Conservation (phyloP, 2,797 vertebrate genomes). For the Phataginus tricuspis region DNA sequence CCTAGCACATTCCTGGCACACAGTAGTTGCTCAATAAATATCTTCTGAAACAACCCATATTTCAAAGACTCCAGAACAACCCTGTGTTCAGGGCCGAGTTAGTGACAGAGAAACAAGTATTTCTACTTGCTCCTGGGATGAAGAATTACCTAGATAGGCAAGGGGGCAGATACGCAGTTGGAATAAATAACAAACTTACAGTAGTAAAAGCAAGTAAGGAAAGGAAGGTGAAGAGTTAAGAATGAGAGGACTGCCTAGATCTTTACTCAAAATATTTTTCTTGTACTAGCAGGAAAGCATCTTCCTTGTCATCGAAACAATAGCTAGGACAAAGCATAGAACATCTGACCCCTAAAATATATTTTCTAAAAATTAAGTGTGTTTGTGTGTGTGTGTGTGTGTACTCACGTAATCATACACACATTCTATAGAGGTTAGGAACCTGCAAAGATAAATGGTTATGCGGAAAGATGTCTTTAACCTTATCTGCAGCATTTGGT, state of each 20-base stretch:
- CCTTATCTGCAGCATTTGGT: conserved; percentile 54
- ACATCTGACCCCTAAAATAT: not conserved
- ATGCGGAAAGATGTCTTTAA: conserved; percentile 38
- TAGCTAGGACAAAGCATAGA: not conserved
- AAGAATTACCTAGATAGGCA: not conserved
- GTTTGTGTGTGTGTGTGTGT: not conserved
- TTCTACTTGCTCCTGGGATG: not conserved
- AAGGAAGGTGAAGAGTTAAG: not conserved
- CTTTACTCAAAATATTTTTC: conserved; percentile 7
- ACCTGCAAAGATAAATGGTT: conserved; percentile 20
- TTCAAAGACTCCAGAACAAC: not conserved
- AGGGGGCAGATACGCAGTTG: not conserved
- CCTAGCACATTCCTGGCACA: not conserved
- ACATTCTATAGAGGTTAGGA: conserved; percentile 32
- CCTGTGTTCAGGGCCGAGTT: not conserved
- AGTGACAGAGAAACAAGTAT: not conserved
- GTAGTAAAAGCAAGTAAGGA: not conserved
- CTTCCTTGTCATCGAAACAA: conserved; percentile 20
- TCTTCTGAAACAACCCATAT: conserved; percentile 37
- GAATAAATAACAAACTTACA: not conserved
- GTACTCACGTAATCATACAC: not conserved
- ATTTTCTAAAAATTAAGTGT: not conserved
- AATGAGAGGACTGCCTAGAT: not conserved
- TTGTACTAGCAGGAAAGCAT: not conserved
- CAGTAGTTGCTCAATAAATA: not conserved